Evolutionary conservation across 2,888 invertebrate species (phyloP), one percentile per base, ranked within the genome.

Genomic region (Lasioglossum villosulum): DNA sequence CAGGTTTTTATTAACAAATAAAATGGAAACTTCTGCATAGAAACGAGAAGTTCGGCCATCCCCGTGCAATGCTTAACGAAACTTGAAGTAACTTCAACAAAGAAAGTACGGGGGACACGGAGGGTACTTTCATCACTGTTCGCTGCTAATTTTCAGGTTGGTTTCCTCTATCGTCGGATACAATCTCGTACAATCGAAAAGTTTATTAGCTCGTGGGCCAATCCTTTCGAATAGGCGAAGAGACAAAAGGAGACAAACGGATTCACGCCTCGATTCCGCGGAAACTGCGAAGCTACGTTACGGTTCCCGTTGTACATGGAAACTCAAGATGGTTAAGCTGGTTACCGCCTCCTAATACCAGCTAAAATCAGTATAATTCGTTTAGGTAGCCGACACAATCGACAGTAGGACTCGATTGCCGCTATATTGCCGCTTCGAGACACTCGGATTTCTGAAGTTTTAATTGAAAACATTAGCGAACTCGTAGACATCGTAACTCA

Each of bases 201-300:
- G 70, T 78, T 70, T 75, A 78, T 78, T 72, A 78, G 10, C 63
- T 16, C 12, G 78, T 3, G 19, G 48, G 19, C 16, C 45, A 45
- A 45, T 45, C 4, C 45, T 45, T 16, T 45, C 45, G 45, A 16
- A 16, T 48, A 48, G 52, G 2, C 48, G 23, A 34, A 39, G 30
- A 66, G 72, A 72, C 84, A 75, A 84, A 75, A 39, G 70, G 75
- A 68, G 75, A 75, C 80, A 84, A 84, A 85, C 85, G 72, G 75
- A 84, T 84, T 79, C 56, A n/a, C 39, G 39, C 56, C 59, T 56
- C 75, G 27, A 34, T 71, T 42, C 75, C n/a, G 14, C 48, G 52
- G 16, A 42, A 82, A 82, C 63, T 48, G 63, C 34, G 68, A 74
- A 74, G 52, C 71, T 30, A 12, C 34, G 48, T 34, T 12, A 78